A percentile compares a stretch with the other conserved stretches of the same genome.
Conservation (phyloP, 1,140 invertebrate species). For the Patella vulgata region DNA sequence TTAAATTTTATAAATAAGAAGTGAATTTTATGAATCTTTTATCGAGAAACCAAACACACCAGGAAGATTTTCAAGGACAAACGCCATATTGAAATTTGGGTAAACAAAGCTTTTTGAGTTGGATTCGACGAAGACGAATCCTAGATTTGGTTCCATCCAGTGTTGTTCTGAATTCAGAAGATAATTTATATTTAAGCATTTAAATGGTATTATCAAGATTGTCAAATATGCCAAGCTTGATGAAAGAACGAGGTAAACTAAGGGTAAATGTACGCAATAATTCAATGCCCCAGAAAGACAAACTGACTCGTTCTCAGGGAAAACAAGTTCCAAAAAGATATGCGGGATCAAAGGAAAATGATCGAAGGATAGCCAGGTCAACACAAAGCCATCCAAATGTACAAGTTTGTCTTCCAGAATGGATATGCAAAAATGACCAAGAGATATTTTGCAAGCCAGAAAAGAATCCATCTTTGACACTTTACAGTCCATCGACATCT, state of each 20-base stretch:
- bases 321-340: slow-evolving; percentile 11
- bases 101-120: too few relatives aligned
- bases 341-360: slow-evolving; percentile 10
- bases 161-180: too few relatives aligned
- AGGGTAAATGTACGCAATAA: not conserved
- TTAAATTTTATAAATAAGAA: too few relatives aligned
- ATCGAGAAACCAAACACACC: too few relatives aligned
- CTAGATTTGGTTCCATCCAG: too few relatives aligned
- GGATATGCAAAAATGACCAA: slow-evolving; percentile 3
- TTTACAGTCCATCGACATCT: slow-evolving; percentile 9
- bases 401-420: slow-evolving; percentile 1
- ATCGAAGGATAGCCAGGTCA: slow-evolving; percentile 1
- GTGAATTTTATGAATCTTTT: too few relatives aligned
- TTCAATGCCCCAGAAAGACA: not conserved
- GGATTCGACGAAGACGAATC: too few relatives aligned
- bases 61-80: too few relatives aligned
- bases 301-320: not conserved
- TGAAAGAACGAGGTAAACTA: slow-evolving; percentile 12
- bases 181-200: not conserved
- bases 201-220: slow-evolving; percentile 12
- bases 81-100: too few relatives aligned
- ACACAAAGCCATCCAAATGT: not conserved
- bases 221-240: slow-evolving; percentile 6
- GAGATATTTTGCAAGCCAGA: slow-evolving; percentile 11
- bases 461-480: slow-evolving; percentile 17